Evolutionary conservation across 2,797 vertebrate species (phyloP).

Genomic region (Bovichtus variegatus): DNA sequence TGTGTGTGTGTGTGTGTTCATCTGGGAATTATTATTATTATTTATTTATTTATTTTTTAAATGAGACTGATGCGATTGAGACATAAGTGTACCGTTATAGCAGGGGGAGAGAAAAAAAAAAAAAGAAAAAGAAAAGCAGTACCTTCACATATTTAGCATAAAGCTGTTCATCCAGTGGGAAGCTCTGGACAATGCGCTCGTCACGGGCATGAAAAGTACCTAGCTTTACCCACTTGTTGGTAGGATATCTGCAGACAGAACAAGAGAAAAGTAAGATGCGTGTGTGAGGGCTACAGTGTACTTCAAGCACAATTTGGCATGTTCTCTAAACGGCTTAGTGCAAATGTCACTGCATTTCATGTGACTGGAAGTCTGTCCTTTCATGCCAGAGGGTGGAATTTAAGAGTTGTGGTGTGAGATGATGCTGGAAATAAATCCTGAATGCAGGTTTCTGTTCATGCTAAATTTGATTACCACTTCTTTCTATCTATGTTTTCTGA

Average conservation of each 20-base stretch:
- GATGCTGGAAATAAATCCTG: constrained; percentile 7
- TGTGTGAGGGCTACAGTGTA: neutral
- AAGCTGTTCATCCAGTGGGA: constrained; percentile 97
- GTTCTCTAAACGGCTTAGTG: constrained; percentile 22
- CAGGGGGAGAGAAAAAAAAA: constrained; percentile 3
- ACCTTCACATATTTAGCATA: constrained; percentile 99
- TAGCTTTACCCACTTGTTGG: constrained; percentile 97
- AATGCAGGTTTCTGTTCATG: neutral
- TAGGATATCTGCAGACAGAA: constrained; percentile 91
- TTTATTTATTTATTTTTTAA: too few relatives aligned
- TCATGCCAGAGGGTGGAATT: constrained; percentile 3
- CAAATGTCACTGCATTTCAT: neutral
- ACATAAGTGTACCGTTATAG: neutral
- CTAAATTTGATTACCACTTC: neutral
- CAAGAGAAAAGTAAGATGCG: neutral
- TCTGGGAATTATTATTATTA: too few relatives aligned
- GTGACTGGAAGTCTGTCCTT: constrained; percentile 23
- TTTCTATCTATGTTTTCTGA: neutral
- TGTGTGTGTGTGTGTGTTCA: too few relatives aligned
- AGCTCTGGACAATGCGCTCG: constrained; percentile 96
- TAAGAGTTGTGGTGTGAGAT: neutral
- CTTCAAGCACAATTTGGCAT: neutral
- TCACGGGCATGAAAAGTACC: constrained; percentile 97
- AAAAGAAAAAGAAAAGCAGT: constrained; percentile 21
- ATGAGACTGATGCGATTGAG: too few relatives aligned